Evolutionary conservation across 2,888 invertebrate genomes (phyloP).

Genomic region (Mesorhabditis belari): DNA sequence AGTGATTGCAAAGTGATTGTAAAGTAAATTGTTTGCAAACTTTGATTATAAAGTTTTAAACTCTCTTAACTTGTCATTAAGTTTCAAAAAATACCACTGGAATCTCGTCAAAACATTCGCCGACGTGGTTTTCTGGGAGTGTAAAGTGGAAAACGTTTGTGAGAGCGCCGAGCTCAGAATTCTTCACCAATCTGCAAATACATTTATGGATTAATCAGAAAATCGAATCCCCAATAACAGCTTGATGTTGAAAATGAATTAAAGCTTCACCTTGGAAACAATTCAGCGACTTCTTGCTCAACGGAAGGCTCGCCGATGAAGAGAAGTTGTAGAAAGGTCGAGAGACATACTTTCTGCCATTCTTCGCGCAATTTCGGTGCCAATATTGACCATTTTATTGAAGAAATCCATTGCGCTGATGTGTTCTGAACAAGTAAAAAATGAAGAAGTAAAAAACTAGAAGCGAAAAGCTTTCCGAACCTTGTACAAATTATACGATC

Average conservation of each 20-base stretch:
- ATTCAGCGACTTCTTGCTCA: not conserved
- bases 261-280: constrained; percentile 4
- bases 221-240: no score
- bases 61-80: no score
- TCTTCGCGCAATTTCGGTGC: not conserved
- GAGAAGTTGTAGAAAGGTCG: constrained; percentile 4
- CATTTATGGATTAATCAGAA: no score
- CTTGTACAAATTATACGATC: not conserved
- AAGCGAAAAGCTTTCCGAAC: not conserved
- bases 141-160: constrained; percentile 2
- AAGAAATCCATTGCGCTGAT: constrained; percentile 20
- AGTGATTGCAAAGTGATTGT: no score
- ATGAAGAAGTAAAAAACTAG: not conserved
- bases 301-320: constrained; percentile 3
- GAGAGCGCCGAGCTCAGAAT: constrained; percentile 2
- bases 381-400: constrained; percentile 14
- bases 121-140: constrained; percentile 3
- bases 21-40: no score
- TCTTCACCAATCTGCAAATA: constrained; percentile 4
- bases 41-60: no score
- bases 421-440: no score
- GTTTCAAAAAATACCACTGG: not conserved
- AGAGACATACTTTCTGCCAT: constrained; percentile 1
- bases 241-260: not conserved
- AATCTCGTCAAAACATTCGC: not conserved